Base-by-base conservation (phyloP, 2,113 vertebrate species). In the Cyrtonyx montezumae region DNA sequence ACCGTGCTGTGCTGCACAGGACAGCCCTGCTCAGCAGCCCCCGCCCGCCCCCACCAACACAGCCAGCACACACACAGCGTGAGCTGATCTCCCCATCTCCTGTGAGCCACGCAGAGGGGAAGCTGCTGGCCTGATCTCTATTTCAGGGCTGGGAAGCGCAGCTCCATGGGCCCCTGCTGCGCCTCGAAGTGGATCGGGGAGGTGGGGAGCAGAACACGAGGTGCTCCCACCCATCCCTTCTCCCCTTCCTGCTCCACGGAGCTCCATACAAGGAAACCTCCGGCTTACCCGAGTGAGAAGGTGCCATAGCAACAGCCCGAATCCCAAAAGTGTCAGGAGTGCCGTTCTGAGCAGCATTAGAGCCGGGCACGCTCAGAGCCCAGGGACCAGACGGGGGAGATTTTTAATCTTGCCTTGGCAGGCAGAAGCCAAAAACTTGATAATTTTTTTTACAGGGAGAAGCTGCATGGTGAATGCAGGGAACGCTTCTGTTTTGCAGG, bases 261-360 rank as follows among this genome's bases (percentile, higher is more conserved):
- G 81, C 91, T 82, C 70, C 58, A 19, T n/a, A 71, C 66, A 89
- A 74, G 82, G 63, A 87, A 95, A 58, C 79, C 65, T 88, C 28
- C 40, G 94, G 82, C 79, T 78, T 20, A 13, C 49, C 87, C 12
- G 19, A 85, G 87, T 7, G 14, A 69, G 70, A 70, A 49, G 42
- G 73, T 70, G 82, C 79, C 87, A 91, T 74, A 83, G 91, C 79
- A 96, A 94, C 71, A 83, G 65, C 73, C 82, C 48, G 42, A 49
- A 92, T 79, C 79, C 84, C 46, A 87, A 49, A 80, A 82, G 65
- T 90, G 68, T 76, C 82, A 67, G 16, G 68, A 51, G 76, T 61
- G 87, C 45, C 75, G 67, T 37, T 70, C 7, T 58, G 55, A 94
- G 82, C 63, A 53, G 82, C 55, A 11, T 49, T 66, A 66, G 42